Conservation (phyloP, 2,888 invertebrate genomes). For the Zygothrica quintamaculata region DNA sequence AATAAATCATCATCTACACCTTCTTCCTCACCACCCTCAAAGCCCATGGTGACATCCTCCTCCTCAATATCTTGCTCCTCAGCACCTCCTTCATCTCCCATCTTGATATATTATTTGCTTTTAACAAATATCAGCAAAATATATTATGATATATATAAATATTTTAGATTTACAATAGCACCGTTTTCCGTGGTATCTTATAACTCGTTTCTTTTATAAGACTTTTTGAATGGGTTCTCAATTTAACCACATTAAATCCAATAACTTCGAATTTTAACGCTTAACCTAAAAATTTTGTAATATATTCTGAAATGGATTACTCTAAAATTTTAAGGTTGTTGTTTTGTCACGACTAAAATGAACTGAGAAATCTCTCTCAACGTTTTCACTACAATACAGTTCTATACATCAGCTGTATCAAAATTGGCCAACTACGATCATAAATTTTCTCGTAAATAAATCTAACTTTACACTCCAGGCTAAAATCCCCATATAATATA, state of each 20-base stretch:
- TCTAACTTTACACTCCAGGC: too few relatives aligned
- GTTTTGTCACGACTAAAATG: constrained; percentile 59
- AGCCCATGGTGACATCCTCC: constrained; percentile 32
- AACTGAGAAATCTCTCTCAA: constrained; percentile 40
- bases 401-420: too few relatives aligned
- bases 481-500: too few relatives aligned
- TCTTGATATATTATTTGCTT: constrained; percentile 21
- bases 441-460: too few relatives aligned
- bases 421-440: constrained; percentile 35
- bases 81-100: constrained; percentile 52
- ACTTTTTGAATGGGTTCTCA: not conserved
- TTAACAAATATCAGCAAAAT: too few relatives aligned
- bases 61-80: constrained; percentile 60
- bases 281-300: constrained; percentile 47
- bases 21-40: constrained; percentile 49
- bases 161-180: too few relatives aligned
- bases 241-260: constrained; percentile 19
- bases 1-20: constrained; percentile 65
- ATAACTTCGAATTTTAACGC: constrained; percentile 36
- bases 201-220: not conserved
- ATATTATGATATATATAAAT: too few relatives aligned
- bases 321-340: constrained; percentile 47
- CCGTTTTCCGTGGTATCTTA: constrained; percentile 1
- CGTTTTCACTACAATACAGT: not conserved
- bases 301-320: constrained; percentile 44